phyloP scores from a whole-genome alignment of 2,888 invertebrate species.

The Meteorus colon region DNA sequence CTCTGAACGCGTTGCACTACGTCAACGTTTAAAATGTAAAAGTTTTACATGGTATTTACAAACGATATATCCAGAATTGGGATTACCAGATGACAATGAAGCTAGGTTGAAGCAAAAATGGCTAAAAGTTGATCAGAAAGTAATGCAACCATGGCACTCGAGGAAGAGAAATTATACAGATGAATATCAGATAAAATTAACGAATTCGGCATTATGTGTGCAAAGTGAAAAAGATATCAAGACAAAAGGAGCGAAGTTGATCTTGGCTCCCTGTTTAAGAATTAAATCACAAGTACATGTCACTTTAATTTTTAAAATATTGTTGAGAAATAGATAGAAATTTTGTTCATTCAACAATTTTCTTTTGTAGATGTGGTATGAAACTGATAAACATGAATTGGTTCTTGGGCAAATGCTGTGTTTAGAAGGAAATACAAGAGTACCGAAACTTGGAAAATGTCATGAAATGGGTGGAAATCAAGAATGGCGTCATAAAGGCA shows the following conservation, averaged over 20 bases:
- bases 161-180: constrained; percentile 84
- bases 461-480: constrained; percentile 94
- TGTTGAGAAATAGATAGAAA: constrained; percentile 13
- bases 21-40: constrained; percentile 85
- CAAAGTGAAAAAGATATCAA: constrained; percentile 85
- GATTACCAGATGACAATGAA: constrained; percentile 78
- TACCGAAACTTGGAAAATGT: constrained; percentile 89
- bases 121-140: constrained; percentile 78
- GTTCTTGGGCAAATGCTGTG: constrained; percentile 89
- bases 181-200: constrained; percentile 83
- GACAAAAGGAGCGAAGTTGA: constrained; percentile 81
- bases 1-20: constrained; percentile 81
- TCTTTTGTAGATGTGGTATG: constrained; percentile 83
- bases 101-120: constrained; percentile 77
- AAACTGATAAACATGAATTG: constrained; percentile 88
- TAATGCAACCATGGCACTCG: constrained; percentile 89
- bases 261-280: constrained; percentile 82
- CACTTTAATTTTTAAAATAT: constrained; percentile 5
- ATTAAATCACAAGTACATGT: constrained; percentile 81
- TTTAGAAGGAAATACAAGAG: constrained; percentile 82
- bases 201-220: constrained; percentile 84
- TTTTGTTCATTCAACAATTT: constrained; percentile 14
- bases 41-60: constrained; percentile 92
- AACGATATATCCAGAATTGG: constrained; percentile 87
- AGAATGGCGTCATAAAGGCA: constrained; percentile 90